Evolutionary conservation across 2,113 vertebrate genomes (phyloP).

Genomic region (Damaliscus lunatus): DNA sequence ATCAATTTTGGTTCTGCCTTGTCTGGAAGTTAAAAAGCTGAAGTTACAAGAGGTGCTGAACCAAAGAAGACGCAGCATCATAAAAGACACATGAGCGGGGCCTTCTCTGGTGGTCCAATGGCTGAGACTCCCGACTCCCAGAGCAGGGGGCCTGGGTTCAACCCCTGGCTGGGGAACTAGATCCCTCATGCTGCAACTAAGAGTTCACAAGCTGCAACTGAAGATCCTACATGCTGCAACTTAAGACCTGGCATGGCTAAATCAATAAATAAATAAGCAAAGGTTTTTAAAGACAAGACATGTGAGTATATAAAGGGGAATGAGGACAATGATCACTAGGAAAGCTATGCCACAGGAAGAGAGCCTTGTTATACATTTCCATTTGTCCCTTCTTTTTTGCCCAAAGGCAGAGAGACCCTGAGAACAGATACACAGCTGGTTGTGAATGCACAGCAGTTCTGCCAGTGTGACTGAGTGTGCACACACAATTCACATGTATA

Average conservation of each 20-base stretch:
- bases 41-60: background rate
- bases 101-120: background rate
- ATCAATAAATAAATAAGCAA: background rate
- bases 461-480: background rate
- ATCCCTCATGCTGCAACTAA: background rate
- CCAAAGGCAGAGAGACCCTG: background rate
- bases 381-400: background rate
- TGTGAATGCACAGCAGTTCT: background rate
- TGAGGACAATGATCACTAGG: too few species aligned
- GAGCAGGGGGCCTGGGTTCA: background rate
- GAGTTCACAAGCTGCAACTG: background rate
- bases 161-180: background rate
- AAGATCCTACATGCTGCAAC: background rate
- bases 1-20: background rate
- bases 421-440: background rate
- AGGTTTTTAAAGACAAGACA: background rate
- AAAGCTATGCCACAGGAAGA: background rate
- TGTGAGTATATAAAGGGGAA: fast-evolving
- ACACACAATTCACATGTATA: background rate
- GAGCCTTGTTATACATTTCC: background rate
- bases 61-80: background rate
- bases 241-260: background rate
- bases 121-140: background rate
- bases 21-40: background rate
- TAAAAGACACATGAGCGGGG: background rate